Evolutionary conservation across 1,140 invertebrate genomes (phyloP), one percentile per base, ranked within the genome.

Genomic region (Brachionus manjavacas): DNA sequence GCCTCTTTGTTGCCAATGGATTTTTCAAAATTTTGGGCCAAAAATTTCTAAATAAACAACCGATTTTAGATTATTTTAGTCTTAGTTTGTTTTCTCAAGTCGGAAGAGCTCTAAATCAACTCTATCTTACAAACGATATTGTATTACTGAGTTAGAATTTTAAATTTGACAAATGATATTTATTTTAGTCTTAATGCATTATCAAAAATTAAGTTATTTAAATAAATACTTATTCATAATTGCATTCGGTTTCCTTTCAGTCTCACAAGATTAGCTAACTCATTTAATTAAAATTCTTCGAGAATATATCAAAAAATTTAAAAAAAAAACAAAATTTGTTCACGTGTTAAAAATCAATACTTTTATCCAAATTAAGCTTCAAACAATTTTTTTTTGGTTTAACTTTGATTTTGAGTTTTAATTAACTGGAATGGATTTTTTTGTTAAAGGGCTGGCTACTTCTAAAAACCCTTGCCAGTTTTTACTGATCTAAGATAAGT

Each of bases 181-280:
- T 60, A 60, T 60, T 52, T 60, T 60, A 20, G 52, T 20, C 9
- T 60, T 60, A 60, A 60, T 60, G 52, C 52, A 60, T 60, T 60
- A 60, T 60, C 52, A 60, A 60, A 60, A 20, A 60, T 23, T 60
- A 9, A 60, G 52, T 60, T 60, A 60, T 60, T 60, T 60, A 60
- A 60, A 60, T 60, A 60, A 60, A 60, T 60, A 60, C 52, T 60
- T 23, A 60, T 60, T 60, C 52, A 60, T 60, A 60, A 60, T 60
- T 60, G 52, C 52, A 60, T 60, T 60, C 16, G 52, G 52, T 20
- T 60, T 60, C 16, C 52, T 23, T 20, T 60, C n/a, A 60, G 52
- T 60, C 52, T 60, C 52, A 20, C n/a, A 60, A 20, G 52, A 60
- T 60, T 60, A 60, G 52, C 20, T 60, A 20, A 60, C 52, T 60